Evolutionary conservation across 2,113 vertebrate species (phyloP).

Genomic region (Crypturellus undulatus): DNA sequence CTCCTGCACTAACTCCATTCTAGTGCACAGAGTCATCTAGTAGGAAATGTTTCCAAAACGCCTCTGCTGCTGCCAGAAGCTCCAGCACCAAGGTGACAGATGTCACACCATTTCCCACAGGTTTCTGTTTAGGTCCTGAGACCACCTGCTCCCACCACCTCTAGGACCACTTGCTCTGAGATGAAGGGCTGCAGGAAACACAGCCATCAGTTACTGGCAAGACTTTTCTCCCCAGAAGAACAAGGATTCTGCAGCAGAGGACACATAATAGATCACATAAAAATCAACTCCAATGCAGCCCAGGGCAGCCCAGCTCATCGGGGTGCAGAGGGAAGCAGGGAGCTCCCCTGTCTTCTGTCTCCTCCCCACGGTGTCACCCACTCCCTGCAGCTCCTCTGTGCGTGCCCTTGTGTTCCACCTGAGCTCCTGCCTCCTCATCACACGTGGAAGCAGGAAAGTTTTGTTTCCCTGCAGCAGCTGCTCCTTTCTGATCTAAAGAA

Average conservation of each 20-base stretch:
- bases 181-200: not conserved
- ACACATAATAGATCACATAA: not conserved
- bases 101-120: not conserved
- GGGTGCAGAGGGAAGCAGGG: not conserved
- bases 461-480: too few relatives aligned
- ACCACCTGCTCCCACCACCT: not conserved
- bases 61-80: not conserved
- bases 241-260: not conserved
- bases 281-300: not conserved
- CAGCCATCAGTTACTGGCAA: not conserved
- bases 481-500: too few relatives aligned
- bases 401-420: not conserved
- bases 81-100: not conserved
- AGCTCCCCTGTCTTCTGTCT: too few relatives aligned
- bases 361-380: too few relatives aligned
- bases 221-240: not conserved
- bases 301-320: not conserved
- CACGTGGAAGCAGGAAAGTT: too few relatives aligned
- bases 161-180: fast-evolving
- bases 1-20: not conserved
- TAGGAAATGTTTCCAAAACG: not conserved
- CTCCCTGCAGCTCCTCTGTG: too few relatives aligned
- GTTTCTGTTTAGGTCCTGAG: not conserved
- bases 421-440: too few relatives aligned
- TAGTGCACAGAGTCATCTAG: not conserved